Evolutionary conservation across 2,797 vertebrate genomes (phyloP).

Genomic region (Parambassis ranga): DNA sequence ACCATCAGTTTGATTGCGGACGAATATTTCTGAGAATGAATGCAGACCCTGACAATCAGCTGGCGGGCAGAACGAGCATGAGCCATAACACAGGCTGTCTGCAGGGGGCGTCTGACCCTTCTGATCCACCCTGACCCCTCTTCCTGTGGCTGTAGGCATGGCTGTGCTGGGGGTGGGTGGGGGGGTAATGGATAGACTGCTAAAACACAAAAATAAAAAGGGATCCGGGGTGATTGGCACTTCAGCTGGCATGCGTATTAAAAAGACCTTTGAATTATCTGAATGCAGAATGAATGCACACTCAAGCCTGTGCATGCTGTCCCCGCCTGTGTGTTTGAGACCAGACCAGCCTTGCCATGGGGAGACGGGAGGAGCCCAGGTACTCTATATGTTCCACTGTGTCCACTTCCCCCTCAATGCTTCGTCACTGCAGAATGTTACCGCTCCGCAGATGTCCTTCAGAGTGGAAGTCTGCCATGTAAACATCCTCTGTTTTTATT

Average conservation of each 20-base stretch:
- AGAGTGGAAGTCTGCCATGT: too few relatives aligned
- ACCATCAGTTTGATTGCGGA: background rate
- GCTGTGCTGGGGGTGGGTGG: slow-evolving; percentile 45
- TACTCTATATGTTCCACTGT: slow-evolving; percentile 39
- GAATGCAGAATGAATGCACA: slow-evolving; percentile 58
- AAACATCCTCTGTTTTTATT: too few relatives aligned
- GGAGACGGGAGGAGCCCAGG: slow-evolving; percentile 56
- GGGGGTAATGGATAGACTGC: background rate
- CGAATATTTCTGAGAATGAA: slow-evolving; percentile 67
- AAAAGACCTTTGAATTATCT: slow-evolving; percentile 19
- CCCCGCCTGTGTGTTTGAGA: slow-evolving; percentile 69
- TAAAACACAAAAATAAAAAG: slow-evolving; percentile 27
- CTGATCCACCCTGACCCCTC: slow-evolving; percentile 55
- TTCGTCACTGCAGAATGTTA: slow-evolving; percentile 35
- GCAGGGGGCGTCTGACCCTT: slow-evolving; percentile 25
- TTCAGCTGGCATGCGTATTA: slow-evolving; percentile 32
- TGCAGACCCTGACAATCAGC: slow-evolving; percentile 61
- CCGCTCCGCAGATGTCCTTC: too few relatives aligned
- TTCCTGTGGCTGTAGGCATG: slow-evolving; percentile 70
- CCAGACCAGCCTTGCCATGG: slow-evolving; percentile 70
- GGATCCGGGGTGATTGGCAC: slow-evolving; percentile 15
- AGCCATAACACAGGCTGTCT: slow-evolving; percentile 43
- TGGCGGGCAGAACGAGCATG: slow-evolving; percentile 62
- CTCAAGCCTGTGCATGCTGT: slow-evolving; percentile 74
- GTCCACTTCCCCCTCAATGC: slow-evolving; percentile 30